Evolutionary conservation across 2,888 invertebrate genomes (phyloP), one percentile per base, ranked within the genome.

Genomic region (Drosophila histrio): DNA sequence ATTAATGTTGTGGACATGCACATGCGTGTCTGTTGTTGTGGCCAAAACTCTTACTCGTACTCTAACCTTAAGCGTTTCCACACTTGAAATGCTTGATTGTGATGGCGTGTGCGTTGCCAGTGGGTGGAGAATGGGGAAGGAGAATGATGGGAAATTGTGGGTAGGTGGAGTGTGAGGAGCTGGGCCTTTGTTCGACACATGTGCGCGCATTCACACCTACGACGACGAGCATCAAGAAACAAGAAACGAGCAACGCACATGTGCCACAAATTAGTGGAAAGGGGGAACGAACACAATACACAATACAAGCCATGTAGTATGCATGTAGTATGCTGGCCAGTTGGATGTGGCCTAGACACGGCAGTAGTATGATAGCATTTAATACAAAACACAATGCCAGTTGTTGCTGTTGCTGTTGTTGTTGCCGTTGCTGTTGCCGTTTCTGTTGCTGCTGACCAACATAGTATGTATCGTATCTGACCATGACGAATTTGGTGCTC

Each of bases 141-240:
- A 24, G 15, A 28, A 46, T n/a, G 15, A 15, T n/a, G 11, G 3
- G n/a, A 2, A 26, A n/a, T n/a, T 15, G 38, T 38, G 22, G n/a
- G 7, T n/a, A n/a, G 22, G 53, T 2, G 47, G n/a, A 34, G 53
- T 17, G 47, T 44, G 58, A 32, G 41, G 34, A 47, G 41, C 53
- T 66, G 49, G 47, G 66, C 80, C 83, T 41, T 79, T 79, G 79
- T 72, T 73, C 69, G 83, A 71, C 88, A 87, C 88, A 86, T 87
- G 87, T 84, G 86, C 86, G 72, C 86, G 80, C 81, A 77, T 83
- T 87, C 86, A 88, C 86, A 88, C 87, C 86, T 86, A 79, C 77
- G 71, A 79, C 77, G 71, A 69, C 68, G 32, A 61, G 47, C 71
- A 60, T 69, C 57, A 79, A 82, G 77, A 75, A 83, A 72, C 57